phyloP scores from a whole-genome alignment of 30 jellyfish, hydroid and myxozoan genomes.

The Aurelia aurita region DNA sequence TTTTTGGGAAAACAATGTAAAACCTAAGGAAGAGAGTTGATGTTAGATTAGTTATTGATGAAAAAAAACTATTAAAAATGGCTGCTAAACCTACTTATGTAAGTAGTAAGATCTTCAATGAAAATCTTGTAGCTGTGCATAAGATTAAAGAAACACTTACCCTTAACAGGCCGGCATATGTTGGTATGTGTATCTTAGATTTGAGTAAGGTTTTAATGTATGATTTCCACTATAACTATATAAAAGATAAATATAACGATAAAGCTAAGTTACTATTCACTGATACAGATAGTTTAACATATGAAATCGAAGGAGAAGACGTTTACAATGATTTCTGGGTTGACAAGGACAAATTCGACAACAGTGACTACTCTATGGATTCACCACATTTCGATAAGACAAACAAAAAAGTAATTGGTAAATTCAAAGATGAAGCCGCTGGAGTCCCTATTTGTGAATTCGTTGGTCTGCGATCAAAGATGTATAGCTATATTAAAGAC shows the following conservation, averaged over 20 bases:
- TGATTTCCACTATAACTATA: constrained; percentile 78
- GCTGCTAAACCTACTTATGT: constrained; percentile 51
- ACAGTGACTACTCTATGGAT: constrained; percentile 29
- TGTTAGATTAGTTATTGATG: constrained; percentile 35
- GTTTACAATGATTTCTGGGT: constrained; percentile 42
- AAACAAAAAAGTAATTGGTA: constrained; percentile 64
- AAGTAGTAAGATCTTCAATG: constrained; percentile 41
- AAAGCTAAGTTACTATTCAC: constrained; percentile 57
- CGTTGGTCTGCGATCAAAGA: constrained; percentile 57
- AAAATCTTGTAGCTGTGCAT: constrained; percentile 56
- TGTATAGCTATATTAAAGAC: constrained; percentile 46
- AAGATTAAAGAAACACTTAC: constrained; percentile 27
- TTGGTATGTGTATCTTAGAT: constrained; percentile 66
- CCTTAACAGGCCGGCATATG: constrained; percentile 68
- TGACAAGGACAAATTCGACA: constrained; percentile 36
- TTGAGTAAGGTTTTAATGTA: constrained; percentile 69
- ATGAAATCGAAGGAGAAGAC: constrained; percentile 75
- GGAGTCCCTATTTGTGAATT: constrained; percentile 57
- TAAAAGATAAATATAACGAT: constrained; percentile 37
- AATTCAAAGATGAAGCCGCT: constrained; percentile 59
- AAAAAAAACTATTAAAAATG: constrained; percentile 4
- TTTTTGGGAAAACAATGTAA: constrained; percentile 81
- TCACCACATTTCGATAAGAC: not conserved
- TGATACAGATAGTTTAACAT: constrained; percentile 72
- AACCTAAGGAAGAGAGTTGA: constrained; percentile 66